These are phyloP conservation scores for Passer montanus DNA, from an alignment of 2,113 vertebrate species.

Conservation along the genomic window DNA sequence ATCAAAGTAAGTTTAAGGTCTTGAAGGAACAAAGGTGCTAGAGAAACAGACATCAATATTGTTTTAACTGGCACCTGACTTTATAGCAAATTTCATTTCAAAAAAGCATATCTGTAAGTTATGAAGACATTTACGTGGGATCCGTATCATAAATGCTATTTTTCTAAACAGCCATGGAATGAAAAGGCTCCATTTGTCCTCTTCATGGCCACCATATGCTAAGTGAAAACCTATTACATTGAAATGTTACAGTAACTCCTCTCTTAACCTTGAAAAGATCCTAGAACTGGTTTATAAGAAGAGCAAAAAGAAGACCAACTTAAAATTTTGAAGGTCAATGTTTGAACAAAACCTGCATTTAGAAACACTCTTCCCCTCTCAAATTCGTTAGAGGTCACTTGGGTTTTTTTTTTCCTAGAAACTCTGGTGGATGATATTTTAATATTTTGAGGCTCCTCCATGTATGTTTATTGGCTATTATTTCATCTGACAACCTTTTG, in stretches of 20 bases:
- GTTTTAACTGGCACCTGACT: constrained; percentile 10
- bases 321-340: background rate
- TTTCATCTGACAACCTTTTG: background rate
- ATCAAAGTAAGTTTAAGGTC: constrained; percentile 13
- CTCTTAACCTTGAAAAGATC: constrained; percentile 26
- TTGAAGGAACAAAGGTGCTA: constrained; percentile 15
- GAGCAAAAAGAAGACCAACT: background rate
- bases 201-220: constrained; percentile 28
- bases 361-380: background rate
- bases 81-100: constrained; percentile 10
- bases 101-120: background rate
- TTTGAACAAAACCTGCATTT: background rate
- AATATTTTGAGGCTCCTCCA: background rate
- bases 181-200: constrained; percentile 23
- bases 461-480: constrained; percentile 22
- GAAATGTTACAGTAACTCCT: constrained; percentile 29
- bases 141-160: constrained; percentile 8
- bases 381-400: background rate
- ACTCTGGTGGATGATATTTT: background rate
- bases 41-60: constrained; percentile 1
- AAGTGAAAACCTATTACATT: constrained; percentile 1
- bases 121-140: constrained; percentile 2
- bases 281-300: constrained; percentile 4
- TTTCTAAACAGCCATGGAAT: background rate
- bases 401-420: background rate